phyloP scores from a whole-genome alignment of 2,888 invertebrate species.

The Trichopria drosophilae region DNA sequence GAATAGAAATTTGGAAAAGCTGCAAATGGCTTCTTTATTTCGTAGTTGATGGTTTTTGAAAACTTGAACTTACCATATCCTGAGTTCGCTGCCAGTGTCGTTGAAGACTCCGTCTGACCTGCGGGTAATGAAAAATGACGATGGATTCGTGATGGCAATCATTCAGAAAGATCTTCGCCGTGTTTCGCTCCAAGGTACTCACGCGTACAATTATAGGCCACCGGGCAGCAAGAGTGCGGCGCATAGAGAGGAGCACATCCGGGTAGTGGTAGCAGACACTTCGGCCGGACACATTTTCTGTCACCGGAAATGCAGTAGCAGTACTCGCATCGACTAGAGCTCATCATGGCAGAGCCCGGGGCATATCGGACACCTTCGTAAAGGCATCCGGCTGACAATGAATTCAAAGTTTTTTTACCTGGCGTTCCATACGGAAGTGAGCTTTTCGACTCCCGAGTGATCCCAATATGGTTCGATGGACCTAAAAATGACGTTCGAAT shows the following conservation, averaged over 20 bases:
- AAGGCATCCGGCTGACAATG: no score
- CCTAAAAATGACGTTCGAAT: no score
- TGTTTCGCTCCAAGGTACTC: constrained; percentile 35
- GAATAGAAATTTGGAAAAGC: no score
- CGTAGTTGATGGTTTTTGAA: no score
- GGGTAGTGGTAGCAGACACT: constrained; percentile 74
- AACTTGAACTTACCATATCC: constrained; percentile 45
- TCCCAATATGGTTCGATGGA: no score
- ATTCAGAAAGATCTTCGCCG: not conserved
- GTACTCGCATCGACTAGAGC: constrained; percentile 78
- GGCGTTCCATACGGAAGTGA: no score
- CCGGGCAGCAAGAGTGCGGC: constrained; percentile 76
- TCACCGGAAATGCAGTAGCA: constrained; percentile 74
- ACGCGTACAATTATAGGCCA: constrained; percentile 73
- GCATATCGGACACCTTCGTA: constrained; percentile 73
- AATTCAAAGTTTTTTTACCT: no score
- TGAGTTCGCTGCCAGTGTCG: constrained; percentile 41
- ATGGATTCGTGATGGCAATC: not conserved
- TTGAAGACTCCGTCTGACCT: constrained; percentile 41
- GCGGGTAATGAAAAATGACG: not conserved
- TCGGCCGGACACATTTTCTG: constrained; percentile 73
- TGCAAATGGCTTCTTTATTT: no score
- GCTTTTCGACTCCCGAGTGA: no score
- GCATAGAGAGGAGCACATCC: constrained; percentile 70
- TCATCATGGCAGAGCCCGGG: constrained; percentile 82